A percentile compares a stretch with the other conserved stretches of the same genome.
phyloP scores from a whole-genome alignment of 2,888 invertebrate genomes.

The Osedax fenrisi region DNA sequence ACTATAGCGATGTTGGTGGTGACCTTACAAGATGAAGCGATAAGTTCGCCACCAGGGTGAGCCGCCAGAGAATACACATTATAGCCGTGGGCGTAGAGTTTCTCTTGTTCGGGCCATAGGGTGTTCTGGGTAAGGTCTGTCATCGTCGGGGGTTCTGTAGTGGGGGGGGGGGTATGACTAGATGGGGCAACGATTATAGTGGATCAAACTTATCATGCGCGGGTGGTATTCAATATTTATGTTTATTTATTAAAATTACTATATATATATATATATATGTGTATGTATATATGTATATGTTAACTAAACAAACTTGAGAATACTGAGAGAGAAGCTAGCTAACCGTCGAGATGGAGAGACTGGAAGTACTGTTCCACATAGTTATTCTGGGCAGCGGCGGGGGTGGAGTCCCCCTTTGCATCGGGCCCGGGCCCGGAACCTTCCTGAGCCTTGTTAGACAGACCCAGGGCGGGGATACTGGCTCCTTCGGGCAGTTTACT shows the following conservation, averaged over 20 bases:
- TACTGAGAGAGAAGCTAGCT: too few relatives aligned
- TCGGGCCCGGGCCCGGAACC: constrained; percentile 38
- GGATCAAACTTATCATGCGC: too few relatives aligned
- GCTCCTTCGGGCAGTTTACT: constrained; percentile 58
- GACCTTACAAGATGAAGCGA: constrained; percentile 74
- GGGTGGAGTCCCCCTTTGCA: constrained; percentile 48
- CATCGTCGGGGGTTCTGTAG: constrained; percentile 72
- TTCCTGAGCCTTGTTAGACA: constrained; percentile 77
- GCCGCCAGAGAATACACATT: constrained; percentile 71
- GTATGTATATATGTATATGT: too few relatives aligned
- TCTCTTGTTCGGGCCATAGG: constrained; percentile 87
- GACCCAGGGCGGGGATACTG: constrained; percentile 77
- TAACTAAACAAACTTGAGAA: too few relatives aligned
- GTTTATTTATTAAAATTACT: too few relatives aligned
- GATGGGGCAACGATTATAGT: too few relatives aligned
- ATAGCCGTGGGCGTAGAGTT: constrained; percentile 91
- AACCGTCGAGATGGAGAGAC: constrained; percentile 28
- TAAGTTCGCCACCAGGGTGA: constrained; percentile 59
- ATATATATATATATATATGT: too few relatives aligned
- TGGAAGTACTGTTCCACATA: constrained; percentile 61
- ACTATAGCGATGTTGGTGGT: too few relatives aligned
- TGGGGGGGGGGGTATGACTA: too few relatives aligned
- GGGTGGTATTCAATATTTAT: too few relatives aligned
- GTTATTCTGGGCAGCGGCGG: constrained; percentile 45
- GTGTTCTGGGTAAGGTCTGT: constrained; percentile 82